Evolutionary conservation across 2,113 vertebrate species (phyloP).

Genomic region (Nestor notabilis): DNA sequence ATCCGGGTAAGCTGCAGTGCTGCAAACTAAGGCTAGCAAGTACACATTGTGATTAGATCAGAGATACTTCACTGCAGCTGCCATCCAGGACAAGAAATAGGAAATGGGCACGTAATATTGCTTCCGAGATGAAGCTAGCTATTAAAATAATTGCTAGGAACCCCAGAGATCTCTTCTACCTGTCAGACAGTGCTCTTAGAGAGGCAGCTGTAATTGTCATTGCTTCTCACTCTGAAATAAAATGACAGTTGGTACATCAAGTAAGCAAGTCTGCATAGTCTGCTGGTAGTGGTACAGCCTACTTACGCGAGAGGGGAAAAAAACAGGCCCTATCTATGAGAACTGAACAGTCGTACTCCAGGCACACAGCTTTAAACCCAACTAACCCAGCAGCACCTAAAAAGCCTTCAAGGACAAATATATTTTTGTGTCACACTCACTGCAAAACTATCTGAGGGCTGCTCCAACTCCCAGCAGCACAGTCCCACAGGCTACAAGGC

Average conservation of each 20-base stretch:
- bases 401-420: fast-evolving
- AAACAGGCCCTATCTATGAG: not conserved
- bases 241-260: not conserved
- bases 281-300: not conserved
- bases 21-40: not conserved
- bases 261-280: not conserved
- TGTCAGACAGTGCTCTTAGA: not conserved
- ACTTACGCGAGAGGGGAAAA: not conserved
- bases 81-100: not conserved
- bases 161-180: not conserved
- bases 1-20: not conserved
- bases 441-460: not conserved
- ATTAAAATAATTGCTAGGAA: not conserved
- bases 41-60: not conserved
- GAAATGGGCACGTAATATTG: not conserved
- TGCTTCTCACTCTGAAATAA: not conserved
- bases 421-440: not conserved
- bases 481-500: not conserved
- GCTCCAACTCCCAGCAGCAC: not conserved
- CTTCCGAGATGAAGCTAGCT: not conserved
- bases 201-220: not conserved
- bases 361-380: not conserved
- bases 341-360: not conserved
- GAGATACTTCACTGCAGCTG: not conserved
- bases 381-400: not conserved